phyloP scores from a whole-genome alignment of 2,797 vertebrate species.

The Lacerta viridis region DNA sequence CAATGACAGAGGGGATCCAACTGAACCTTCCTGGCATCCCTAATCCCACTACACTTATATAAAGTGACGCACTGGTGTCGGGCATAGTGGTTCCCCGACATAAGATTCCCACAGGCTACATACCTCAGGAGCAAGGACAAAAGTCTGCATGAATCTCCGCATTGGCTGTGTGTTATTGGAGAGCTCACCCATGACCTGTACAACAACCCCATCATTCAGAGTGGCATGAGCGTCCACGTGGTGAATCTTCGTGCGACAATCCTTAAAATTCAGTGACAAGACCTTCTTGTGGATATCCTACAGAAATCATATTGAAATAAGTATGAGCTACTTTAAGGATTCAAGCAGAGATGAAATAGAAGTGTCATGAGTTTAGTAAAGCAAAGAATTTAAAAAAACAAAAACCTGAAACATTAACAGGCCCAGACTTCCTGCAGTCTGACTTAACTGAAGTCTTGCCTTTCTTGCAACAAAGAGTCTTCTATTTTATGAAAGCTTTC shows the following conservation, averaged over 20 bases:
- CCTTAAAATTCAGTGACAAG: constrained; percentile 95
- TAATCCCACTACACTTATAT: neutral
- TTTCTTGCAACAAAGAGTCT: neutral
- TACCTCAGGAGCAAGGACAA: constrained; percentile 96
- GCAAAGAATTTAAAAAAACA: neutral
- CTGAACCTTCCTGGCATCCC: neutral
- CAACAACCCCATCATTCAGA: constrained; percentile 95
- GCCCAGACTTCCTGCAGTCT: neutral
- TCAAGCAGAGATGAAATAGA: neutral
- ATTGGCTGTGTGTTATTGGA: constrained; percentile 98
- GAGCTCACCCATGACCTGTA: constrained; percentile 98
- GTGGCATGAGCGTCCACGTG: constrained; percentile 97
- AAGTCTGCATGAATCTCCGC: constrained; percentile 98
- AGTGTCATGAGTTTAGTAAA: neutral
- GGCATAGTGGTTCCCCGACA: neutral
- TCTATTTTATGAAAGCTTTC: neutral
- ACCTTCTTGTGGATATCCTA: constrained; percentile 98
- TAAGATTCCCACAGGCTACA: neutral
- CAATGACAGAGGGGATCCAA: neutral
- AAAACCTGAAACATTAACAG: neutral
- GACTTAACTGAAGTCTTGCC: neutral
- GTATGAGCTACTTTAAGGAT: constrained; percentile 22
- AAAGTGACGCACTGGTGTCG: neutral
- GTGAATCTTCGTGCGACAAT: constrained; percentile 96
- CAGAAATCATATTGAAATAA: constrained; percentile 22